A percentile compares a stretch with the other conserved stretches of the same genome.
These are phyloP conservation scores for Crypturellus tataupa DNA, from an alignment of 2,797 vertebrate genomes.

Conservation along the genomic window DNA sequence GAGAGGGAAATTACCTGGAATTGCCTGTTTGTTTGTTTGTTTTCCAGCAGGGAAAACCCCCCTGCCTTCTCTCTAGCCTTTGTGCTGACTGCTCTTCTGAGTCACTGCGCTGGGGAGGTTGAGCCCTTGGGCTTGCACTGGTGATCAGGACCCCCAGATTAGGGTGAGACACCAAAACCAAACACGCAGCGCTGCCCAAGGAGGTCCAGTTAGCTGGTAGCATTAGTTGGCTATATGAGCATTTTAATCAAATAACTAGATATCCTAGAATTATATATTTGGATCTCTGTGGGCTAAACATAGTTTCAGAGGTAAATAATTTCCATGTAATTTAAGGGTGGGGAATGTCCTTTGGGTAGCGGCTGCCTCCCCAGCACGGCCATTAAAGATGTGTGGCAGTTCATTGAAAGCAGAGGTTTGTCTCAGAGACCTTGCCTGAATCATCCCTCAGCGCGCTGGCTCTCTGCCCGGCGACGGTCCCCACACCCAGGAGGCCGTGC, in stretches of 20 bases:
- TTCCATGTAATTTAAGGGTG: slow-evolving; percentile 76
- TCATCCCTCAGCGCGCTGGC: slow-evolving; percentile 19
- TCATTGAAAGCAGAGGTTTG: slow-evolving; percentile 72
- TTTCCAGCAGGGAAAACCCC: background rate
- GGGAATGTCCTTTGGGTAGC: slow-evolving; percentile 69
- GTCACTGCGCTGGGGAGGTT: background rate
- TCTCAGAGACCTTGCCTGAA: slow-evolving; percentile 56
- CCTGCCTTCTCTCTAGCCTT: background rate
- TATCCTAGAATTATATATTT: slow-evolving; percentile 75
- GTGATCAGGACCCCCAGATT: background rate
- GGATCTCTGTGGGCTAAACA: slow-evolving; percentile 75
- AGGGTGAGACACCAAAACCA: slow-evolving; percentile 35
- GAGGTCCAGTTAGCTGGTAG: slow-evolving; percentile 42
- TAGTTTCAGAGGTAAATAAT: slow-evolving; percentile 75
- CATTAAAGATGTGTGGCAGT: slow-evolving; percentile 72
- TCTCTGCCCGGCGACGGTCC: slow-evolving; percentile 21
- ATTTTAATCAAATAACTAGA: slow-evolving; percentile 76
- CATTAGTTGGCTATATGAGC: slow-evolving; percentile 67
- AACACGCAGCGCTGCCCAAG: slow-evolving; percentile 16
- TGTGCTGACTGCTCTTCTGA: slow-evolving; percentile 1
- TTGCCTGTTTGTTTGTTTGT: background rate
- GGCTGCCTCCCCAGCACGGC: slow-evolving; percentile 63
- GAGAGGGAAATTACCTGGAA: background rate
- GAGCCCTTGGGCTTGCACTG: slow-evolving; percentile 8
- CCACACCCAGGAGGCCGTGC: slow-evolving; percentile 10